phyloP scores from a whole-genome alignment of 1,140 invertebrate genomes.

The Panulirus ornatus region DNA sequence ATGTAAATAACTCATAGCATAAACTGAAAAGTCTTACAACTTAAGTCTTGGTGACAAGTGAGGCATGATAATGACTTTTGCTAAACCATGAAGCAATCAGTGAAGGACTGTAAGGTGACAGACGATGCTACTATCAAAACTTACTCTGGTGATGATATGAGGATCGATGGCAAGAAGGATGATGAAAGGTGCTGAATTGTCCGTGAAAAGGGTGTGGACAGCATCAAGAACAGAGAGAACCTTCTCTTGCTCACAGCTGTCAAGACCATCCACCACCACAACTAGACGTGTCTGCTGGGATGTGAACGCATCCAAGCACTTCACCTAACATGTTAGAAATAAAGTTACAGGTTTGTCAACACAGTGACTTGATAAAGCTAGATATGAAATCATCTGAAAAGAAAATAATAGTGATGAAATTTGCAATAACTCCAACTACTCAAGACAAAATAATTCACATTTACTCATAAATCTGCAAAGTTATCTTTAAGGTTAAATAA shows the following conservation, averaged over 20 bases:
- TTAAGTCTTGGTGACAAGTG: no score
- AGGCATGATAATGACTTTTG: no score
- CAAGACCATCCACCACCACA: slow-evolving; percentile 96
- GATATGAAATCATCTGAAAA: background rate
- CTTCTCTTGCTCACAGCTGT: slow-evolving; percentile 98
- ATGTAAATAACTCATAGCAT: no score
- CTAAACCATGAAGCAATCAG: no score
- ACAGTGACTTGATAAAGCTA: no score
- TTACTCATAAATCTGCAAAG: no score
- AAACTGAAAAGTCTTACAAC: no score
- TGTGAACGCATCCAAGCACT: slow-evolving; percentile 93
- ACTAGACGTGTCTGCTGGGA: slow-evolving; percentile 94
- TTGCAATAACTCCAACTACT: background rate
- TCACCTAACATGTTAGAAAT: slow-evolving; percentile 80
- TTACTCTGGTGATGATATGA: slow-evolving; percentile 95
- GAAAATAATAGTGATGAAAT: background rate
- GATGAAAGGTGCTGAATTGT: slow-evolving; percentile 94
- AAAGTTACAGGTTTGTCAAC: no score
- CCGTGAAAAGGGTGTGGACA: slow-evolving; percentile 95
- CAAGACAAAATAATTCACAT: slow-evolving; percentile 13
- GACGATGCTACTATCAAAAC: no score
- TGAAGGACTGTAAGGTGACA: no score
- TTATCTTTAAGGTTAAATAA: no score
- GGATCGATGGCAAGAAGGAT: slow-evolving; percentile 96
- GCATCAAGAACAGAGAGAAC: slow-evolving; percentile 95